Evolutionary conservation across 2,113 vertebrate species (phyloP).

Genomic region (Genyomyrus donnyi): DNA sequence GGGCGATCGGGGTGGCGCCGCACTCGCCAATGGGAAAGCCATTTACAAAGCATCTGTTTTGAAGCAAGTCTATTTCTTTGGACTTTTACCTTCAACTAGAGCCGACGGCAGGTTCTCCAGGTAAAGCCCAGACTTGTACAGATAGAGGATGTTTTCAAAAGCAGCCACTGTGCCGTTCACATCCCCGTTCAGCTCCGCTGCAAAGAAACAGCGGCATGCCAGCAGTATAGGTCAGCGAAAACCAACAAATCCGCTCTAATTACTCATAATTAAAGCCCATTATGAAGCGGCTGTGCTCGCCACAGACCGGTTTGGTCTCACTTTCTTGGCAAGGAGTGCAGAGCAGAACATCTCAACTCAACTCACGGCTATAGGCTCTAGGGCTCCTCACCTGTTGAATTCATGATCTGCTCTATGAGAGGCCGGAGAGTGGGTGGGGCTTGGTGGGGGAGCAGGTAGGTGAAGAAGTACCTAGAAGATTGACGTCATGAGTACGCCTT

Average conservation of each 20-base stretch:
- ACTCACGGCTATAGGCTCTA: neutral
- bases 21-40: neutral
- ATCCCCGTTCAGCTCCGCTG: slow-evolving; percentile 71
- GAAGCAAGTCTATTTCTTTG: neutral
- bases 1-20: neutral
- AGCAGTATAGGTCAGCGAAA: neutral
- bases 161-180: slow-evolving; percentile 71
- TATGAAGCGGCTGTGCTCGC: neutral
- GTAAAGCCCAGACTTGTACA: slow-evolving; percentile 79
- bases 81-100: slow-evolving; percentile 62
- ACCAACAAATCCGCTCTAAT: slow-evolving; percentile 9
- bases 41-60: neutral
- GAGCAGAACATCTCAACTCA: neutral
- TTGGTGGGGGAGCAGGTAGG: slow-evolving; percentile 81
- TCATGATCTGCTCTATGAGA: slow-evolving; percentile 75
- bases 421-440: slow-evolving; percentile 68
- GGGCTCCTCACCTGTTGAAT: slow-evolving; percentile 73
- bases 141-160: slow-evolving; percentile 75
- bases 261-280: neutral
- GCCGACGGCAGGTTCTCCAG: slow-evolving; percentile 61
- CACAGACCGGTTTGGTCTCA: neutral
- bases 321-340: neutral
- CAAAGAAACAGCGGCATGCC: slow-evolving; percentile 30
- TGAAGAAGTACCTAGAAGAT: slow-evolving; percentile 81
- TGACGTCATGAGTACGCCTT: slow-evolving; percentile 28